Evolutionary conservation across 2,888 invertebrate genomes (phyloP), one percentile per base, ranked within the genome.

Genomic region (Ennomos fuscantarius): DNA sequence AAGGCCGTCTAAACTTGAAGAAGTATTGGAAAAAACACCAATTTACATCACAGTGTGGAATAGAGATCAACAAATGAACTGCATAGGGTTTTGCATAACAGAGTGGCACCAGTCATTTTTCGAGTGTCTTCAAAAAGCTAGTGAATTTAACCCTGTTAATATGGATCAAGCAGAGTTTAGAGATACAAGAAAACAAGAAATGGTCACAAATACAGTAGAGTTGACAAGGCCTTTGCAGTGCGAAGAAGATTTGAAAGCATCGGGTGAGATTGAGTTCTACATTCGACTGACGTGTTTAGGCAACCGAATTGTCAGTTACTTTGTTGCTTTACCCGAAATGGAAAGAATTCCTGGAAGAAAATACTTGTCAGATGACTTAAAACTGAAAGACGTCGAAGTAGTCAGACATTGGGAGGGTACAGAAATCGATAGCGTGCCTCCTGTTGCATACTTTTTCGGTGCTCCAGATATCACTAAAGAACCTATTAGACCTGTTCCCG

Each of bases 361-460:
- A 62, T 92, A 91, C 66, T 69, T 92, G 8, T 72, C 66, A 1
- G 92, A 92, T 65, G 89, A 90, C 49, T 72, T 86, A 8, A 88
- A 83, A 65, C 68, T 90, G 0, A 92, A 92, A 72, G 91, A 92
- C 35, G 63, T 92, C 1, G 92, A 91, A 73, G 87, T 91, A 0
- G 86, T 91, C 0, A 81, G 92, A 52, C 89, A 92, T 69, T 92
- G 92, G 92, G 87, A 89, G 8, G 89, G 90, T 0, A 89, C 91
- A 1, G 72, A 73, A 1, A 89, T 91, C 58, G 89, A 91, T 33
- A 62, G 73, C 1, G 84, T 87, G 1, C 87, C 89, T 13, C 90
- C 92, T 3, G 83, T 92, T 0, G 86, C 91, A 2, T 90, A 86
- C 63, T 83, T 91, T 34, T 92, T 88, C 47, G 86, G 89, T 45